Evolutionary conservation across 2,113 vertebrate genomes (phyloP).

Genomic region (Clupea harengus): DNA sequence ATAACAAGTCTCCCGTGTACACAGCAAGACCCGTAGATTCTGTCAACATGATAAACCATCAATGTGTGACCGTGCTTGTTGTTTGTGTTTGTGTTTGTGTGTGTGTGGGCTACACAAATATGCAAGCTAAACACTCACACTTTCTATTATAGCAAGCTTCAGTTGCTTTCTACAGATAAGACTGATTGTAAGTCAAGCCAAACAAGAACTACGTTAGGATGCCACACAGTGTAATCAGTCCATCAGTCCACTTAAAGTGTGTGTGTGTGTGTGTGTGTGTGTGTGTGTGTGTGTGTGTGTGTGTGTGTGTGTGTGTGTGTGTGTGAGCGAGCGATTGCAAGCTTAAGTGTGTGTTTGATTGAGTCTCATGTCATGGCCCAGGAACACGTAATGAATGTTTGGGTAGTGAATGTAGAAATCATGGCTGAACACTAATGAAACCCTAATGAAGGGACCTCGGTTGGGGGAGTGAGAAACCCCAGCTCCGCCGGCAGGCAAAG

Average conservation of each 20-base stretch:
- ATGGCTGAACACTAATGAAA: constrained; percentile 5
- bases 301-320: neutral
- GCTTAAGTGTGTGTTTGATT: neutral
- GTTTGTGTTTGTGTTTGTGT: neutral
- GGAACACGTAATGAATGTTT: constrained; percentile 18
- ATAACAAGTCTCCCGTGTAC: neutral
- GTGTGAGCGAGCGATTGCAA: neutral
- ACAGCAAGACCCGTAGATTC: neutral
- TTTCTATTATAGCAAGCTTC: neutral
- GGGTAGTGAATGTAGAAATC: neutral
- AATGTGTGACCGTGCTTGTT: neutral
- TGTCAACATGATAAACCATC: neutral
- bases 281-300: neutral
- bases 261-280: neutral
- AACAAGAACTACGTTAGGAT: neutral
- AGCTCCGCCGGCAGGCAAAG: neutral
- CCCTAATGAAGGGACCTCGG: constrained; percentile 15
- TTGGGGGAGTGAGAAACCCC: neutral
- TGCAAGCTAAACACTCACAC: neutral
- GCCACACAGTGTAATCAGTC: neutral
- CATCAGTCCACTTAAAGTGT: neutral
- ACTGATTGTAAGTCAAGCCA: neutral
- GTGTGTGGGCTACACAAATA: neutral
- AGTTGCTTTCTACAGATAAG: neutral
- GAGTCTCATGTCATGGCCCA: neutral